Evolutionary conservation across 2,888 invertebrate species (phyloP).

Genomic region (Mythimna pallens): DNA sequence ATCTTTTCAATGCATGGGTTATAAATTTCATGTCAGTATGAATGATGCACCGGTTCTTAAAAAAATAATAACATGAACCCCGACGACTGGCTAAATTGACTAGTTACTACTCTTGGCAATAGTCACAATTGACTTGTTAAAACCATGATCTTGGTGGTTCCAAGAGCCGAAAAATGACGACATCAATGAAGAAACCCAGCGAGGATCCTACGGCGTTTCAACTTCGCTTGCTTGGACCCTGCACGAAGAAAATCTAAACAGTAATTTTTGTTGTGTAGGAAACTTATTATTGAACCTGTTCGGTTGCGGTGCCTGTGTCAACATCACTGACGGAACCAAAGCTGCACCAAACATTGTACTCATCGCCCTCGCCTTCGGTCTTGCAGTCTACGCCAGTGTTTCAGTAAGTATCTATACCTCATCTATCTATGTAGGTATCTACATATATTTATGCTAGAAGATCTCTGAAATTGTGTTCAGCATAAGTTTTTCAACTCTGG

Average conservation of each 20-base stretch:
- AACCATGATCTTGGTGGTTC: too few species aligned
- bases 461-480: not conserved
- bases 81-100: too few species aligned
- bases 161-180: too few species aligned
- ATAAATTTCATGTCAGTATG: too few species aligned
- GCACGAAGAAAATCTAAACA: not conserved
- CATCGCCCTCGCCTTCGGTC: slow-evolving; percentile 96
- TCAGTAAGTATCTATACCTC: slow-evolving; percentile 89
- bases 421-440: not conserved
- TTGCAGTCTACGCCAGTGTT: slow-evolving; percentile 95
- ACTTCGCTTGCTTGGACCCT: not conserved
- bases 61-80: too few species aligned
- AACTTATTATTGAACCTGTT: slow-evolving; percentile 96
- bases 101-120: too few species aligned
- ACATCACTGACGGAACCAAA: slow-evolving; percentile 86
- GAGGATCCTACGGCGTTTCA: too few species aligned
- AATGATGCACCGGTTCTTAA: too few species aligned
- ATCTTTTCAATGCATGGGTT: not conserved
- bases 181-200: too few species aligned
- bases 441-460: not conserved
- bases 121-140: too few species aligned
- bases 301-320: slow-evolving; percentile 95
- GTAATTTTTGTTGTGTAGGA: slow-evolving; percentile 80
- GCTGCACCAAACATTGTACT: slow-evolving; percentile 91
- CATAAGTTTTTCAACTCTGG: too few species aligned